These are phyloP conservation scores for Melieria picta DNA, from an alignment of 2,888 invertebrate genomes.

Conservation along the genomic window DNA sequence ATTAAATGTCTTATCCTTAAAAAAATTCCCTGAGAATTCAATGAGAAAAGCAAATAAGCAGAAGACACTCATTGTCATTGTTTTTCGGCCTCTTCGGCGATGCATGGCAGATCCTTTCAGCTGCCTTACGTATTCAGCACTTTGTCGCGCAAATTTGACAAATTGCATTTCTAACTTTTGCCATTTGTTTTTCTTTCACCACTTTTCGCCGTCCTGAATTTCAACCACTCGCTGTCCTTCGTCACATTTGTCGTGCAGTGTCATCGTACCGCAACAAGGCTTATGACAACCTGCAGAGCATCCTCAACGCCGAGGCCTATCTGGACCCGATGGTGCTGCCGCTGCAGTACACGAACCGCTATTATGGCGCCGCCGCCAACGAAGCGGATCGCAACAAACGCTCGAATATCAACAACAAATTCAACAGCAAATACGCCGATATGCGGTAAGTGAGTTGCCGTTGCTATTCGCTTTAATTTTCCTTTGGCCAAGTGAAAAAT, in stretches of 20 bases:
- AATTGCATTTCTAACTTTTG: neutral
- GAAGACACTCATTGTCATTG: too few species aligned
- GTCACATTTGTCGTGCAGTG: constrained; percentile 21
- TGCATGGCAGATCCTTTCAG: too few species aligned
- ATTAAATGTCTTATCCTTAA: too few species aligned
- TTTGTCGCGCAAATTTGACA: neutral
- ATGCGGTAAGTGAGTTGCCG: constrained; percentile 55
- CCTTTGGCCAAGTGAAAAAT: too few species aligned
- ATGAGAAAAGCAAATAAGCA: too few species aligned
- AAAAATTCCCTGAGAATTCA: too few species aligned
- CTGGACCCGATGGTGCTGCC: constrained; percentile 61
- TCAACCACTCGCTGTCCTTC: too few species aligned
- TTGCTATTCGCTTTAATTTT: neutral
- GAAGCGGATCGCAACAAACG: constrained; percentile 62
- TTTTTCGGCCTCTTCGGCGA: too few species aligned
- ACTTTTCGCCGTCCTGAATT: too few species aligned
- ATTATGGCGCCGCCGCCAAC: constrained; percentile 50
- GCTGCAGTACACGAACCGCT: constrained; percentile 57
- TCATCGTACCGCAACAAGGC: constrained; percentile 59
- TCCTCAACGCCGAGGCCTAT: constrained; percentile 63
- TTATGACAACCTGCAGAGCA: constrained; percentile 64
- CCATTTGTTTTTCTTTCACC: neutral
- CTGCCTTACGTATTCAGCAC: too few species aligned
- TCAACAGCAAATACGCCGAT: constrained; percentile 56
- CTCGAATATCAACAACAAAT: constrained; percentile 58